phyloP scores from a whole-genome alignment of 2,113 vertebrate genomes.

The Gavialis gangeticus region DNA sequence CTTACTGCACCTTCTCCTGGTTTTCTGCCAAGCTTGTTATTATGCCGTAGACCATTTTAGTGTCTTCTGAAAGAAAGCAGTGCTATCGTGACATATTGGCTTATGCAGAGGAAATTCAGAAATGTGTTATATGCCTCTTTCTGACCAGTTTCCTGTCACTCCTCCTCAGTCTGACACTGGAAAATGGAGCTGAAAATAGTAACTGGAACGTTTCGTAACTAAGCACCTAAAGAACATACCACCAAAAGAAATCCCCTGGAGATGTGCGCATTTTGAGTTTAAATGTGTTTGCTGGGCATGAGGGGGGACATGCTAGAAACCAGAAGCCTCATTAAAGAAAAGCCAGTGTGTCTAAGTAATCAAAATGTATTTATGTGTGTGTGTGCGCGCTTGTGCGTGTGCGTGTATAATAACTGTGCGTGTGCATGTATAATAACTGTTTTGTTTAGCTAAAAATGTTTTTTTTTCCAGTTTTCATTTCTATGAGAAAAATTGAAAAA shows the following conservation, averaged over 20 bases:
- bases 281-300: neutral
- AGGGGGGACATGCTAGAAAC: neutral
- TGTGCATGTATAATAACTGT: too few relatives aligned
- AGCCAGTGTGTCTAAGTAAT: neutral
- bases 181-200: neutral
- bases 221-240: neutral
- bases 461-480: too few relatives aligned
- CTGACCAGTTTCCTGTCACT: neutral
- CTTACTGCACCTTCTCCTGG: neutral
- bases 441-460: too few relatives aligned
- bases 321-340: neutral
- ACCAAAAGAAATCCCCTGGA: neutral
- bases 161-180: neutral
- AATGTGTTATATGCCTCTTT: neutral
- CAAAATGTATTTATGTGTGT: neutral
- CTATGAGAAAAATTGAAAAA: too few relatives aligned
- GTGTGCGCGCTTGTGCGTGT: too few relatives aligned
- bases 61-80: neutral
- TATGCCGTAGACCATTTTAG: neutral
- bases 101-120: neutral
- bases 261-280: neutral
- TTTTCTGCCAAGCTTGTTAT: neutral
- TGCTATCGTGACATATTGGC: neutral
- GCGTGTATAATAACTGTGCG: too few relatives aligned
- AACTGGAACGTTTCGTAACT: neutral